Conservation (phyloP, 1,140 invertebrate species). For the Caenorhabditis briggsae region DNA sequence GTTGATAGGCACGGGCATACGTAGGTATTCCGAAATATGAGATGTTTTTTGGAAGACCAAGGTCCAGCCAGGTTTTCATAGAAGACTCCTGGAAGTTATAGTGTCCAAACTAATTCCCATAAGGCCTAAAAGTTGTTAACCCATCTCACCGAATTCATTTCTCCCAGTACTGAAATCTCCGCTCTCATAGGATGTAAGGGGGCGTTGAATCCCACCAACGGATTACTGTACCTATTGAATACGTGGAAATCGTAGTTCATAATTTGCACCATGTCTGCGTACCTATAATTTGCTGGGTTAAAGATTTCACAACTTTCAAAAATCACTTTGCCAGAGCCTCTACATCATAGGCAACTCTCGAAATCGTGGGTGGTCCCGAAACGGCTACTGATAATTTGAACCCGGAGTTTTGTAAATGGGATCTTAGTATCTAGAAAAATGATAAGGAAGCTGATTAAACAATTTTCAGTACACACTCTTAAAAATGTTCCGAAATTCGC, state of each 20-base stretch:
- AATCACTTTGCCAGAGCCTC: conserved; percentile 66
- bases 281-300: conserved; percentile 60
- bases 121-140: neutral
- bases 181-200: conserved; percentile 62
- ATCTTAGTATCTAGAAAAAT: conserved; percentile 51
- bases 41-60: conserved; percentile 65
- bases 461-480: conserved; percentile 59
- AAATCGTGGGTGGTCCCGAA: conserved; percentile 69
- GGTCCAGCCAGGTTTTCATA: conserved; percentile 59
- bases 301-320: neutral
- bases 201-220: conserved; percentile 73
- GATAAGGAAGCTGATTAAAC: conserved; percentile 29
- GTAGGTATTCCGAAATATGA: conserved; percentile 72
- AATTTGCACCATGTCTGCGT: conserved; percentile 70
- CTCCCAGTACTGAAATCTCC: conserved; percentile 65
- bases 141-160: conserved; percentile 70
- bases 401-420: conserved; percentile 19
- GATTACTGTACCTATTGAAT: conserved; percentile 59
- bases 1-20: conserved; percentile 67
- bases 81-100: conserved; percentile 66
- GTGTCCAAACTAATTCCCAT: neutral
- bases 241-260: conserved; percentile 75
- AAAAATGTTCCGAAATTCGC: conserved; percentile 62
- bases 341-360: conserved; percentile 66
- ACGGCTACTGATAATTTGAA: conserved; percentile 65